Evolutionary conservation across 2,888 invertebrate genomes (phyloP).

Genomic region (Aphelenchoides bicaudatus): DNA sequence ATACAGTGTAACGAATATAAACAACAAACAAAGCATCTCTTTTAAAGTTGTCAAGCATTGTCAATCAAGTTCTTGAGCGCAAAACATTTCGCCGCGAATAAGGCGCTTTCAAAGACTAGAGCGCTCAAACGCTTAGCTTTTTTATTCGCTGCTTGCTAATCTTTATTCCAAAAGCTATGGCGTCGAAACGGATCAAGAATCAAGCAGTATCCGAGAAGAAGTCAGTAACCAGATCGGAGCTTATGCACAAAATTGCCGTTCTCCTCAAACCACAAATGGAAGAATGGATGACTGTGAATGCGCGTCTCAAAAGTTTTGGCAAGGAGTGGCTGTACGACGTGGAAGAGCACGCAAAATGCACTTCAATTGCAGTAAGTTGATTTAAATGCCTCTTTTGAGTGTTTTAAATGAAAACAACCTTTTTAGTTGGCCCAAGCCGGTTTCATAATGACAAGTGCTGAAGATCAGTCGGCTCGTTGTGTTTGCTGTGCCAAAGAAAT

Average conservation of each 20-base stretch:
- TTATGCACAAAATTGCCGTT: background rate
- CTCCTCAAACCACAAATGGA: background rate
- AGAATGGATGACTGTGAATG: background rate
- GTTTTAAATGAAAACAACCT: background rate
- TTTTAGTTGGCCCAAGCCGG: background rate
- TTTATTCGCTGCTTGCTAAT: too few relatives aligned
- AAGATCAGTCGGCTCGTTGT: background rate
- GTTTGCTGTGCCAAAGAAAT: slow-evolving; percentile 13
- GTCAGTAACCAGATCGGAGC: too few relatives aligned
- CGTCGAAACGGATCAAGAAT: too few relatives aligned
- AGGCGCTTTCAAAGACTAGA: too few relatives aligned
- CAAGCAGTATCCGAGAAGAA: too few relatives aligned
- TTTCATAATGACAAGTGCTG: slow-evolving; percentile 9
- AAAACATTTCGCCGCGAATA: too few relatives aligned
- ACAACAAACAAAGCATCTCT: too few relatives aligned
- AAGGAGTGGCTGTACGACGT: slow-evolving; percentile 5
- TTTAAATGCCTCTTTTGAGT: background rate
- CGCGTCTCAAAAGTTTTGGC: background rate
- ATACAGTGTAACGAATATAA: too few relatives aligned
- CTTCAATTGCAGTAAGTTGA: background rate
- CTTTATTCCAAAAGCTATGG: too few relatives aligned
- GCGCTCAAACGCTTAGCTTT: too few relatives aligned
- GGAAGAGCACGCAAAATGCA: background rate
- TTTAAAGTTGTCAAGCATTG: too few relatives aligned
- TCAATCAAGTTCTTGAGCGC: too few relatives aligned